Percentiles rank a stretch among this genome's conserved stretches.
phyloP scores from a whole-genome alignment of 2,113 vertebrate species.

The Lasiurus cinereus region DNA sequence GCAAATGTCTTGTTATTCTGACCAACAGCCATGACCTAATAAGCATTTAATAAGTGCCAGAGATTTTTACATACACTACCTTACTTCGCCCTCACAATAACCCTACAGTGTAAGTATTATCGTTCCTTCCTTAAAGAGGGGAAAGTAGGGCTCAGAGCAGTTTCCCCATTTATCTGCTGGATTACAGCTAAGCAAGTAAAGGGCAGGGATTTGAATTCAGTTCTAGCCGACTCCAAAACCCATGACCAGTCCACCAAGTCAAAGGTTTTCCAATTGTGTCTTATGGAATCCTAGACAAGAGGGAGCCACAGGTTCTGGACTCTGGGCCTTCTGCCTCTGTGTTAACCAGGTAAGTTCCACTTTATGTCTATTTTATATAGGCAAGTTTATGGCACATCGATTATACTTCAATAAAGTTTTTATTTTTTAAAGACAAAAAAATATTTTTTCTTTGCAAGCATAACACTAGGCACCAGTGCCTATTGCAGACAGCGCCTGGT shows the following conservation, averaged over 20 bases:
- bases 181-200: neutral
- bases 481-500: neutral
- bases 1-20: neutral
- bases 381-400: neutral
- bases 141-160: neutral
- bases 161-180: neutral
- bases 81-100: neutral
- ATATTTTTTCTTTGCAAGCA: neutral
- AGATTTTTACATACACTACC: neutral
- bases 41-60: neutral
- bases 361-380: neutral
- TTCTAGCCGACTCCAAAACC: neutral
- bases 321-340: neutral
- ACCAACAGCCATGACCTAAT: neutral
- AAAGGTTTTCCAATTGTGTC: neutral
- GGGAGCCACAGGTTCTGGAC: neutral
- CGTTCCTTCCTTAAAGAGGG: neutral
- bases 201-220: neutral
- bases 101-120: neutral
- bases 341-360: neutral
- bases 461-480: neutral
- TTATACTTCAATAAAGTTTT: neutral
- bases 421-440: neutral
- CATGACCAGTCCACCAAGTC: neutral
- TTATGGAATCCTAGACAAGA: neutral